Conservation (phyloP, 2,797 vertebrate species). For the Phylloscopus collybita region DNA sequence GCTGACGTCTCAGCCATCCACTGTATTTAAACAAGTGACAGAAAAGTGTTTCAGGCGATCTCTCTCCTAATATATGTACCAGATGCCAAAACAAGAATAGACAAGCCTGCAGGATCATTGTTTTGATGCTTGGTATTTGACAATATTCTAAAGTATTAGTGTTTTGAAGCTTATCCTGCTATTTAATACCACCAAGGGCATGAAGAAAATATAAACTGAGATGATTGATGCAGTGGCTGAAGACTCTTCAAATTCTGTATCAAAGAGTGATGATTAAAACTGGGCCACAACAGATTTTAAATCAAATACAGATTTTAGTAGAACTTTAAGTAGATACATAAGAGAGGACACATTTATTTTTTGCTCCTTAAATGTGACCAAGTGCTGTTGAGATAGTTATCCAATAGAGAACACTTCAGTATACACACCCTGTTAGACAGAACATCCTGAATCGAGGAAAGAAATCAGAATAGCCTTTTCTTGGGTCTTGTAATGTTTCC, state of each 20-base stretch:
- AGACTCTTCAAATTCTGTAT: not conserved
- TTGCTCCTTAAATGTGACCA: not conserved
- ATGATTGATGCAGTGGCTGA: not conserved
- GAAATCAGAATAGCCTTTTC: not conserved
- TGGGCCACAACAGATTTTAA: not conserved
- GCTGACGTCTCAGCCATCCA: slow-evolving; percentile 24
- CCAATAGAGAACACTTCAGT: not conserved
- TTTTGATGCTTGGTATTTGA: not conserved
- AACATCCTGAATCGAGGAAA: not conserved
- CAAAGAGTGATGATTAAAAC: not conserved
- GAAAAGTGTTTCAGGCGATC: slow-evolving; percentile 4
- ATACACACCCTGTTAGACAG: rapidly evolving
- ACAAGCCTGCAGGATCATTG: not conserved
- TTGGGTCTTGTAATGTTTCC: not conserved
- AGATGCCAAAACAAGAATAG: not conserved
- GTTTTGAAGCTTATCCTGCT: not conserved
- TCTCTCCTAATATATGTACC: not conserved
- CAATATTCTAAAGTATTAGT: not conserved
- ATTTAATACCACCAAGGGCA: not conserved
- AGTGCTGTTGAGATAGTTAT: not conserved
- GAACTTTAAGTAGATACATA: not conserved
- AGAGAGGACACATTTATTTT: not conserved
- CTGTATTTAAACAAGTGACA: slow-evolving; percentile 12
- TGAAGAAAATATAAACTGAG: not conserved
- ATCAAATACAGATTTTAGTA: not conserved